These are phyloP conservation scores for Lutjanus argentimaculatus DNA, from an alignment of 2,797 vertebrate genomes.

Conservation along the genomic window DNA sequence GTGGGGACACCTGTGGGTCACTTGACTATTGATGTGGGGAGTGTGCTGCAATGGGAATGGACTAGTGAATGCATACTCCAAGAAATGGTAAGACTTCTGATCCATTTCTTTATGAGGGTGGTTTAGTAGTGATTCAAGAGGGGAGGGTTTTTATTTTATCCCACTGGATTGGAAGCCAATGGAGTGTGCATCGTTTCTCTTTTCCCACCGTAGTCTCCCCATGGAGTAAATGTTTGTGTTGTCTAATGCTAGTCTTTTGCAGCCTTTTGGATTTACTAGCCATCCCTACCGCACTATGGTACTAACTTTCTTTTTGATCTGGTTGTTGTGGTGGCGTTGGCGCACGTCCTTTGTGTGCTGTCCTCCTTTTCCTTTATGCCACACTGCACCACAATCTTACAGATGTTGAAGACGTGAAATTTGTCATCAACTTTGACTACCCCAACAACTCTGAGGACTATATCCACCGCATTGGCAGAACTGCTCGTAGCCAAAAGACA, in stretches of 20 bases:
- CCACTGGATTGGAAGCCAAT: constrained; percentile 79
- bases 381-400: constrained; percentile 90
- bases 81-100: constrained; percentile 89
- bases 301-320: constrained; percentile 97
- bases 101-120: constrained; percentile 85
- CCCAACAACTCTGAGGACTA: constrained; percentile 99
- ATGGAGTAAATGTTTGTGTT: constrained; percentile 70
- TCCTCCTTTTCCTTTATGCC: constrained; percentile 86
- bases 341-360: constrained; percentile 89
- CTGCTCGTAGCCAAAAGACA: constrained; percentile 98
- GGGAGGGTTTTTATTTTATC: constrained; percentile 73
- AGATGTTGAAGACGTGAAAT: constrained; percentile 99
- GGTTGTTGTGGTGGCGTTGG: constrained; percentile 97
- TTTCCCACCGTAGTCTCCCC: constrained; percentile 89
- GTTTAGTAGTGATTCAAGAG: constrained; percentile 76
- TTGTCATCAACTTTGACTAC: constrained; percentile 99
- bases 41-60: constrained; percentile 93
- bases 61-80: constrained; percentile 95
- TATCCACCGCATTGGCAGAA: constrained; percentile 99
- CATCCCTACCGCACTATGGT: constrained; percentile 74
- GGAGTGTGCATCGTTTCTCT: constrained; percentile 87
- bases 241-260: constrained; percentile 55
- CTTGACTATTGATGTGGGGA: constrained; percentile 92
- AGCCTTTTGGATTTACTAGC: constrained; percentile 48
- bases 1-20: constrained; percentile 92